phyloP scores from a whole-genome alignment of 1,140 invertebrate species.

The Heliconius hermathena region DNA sequence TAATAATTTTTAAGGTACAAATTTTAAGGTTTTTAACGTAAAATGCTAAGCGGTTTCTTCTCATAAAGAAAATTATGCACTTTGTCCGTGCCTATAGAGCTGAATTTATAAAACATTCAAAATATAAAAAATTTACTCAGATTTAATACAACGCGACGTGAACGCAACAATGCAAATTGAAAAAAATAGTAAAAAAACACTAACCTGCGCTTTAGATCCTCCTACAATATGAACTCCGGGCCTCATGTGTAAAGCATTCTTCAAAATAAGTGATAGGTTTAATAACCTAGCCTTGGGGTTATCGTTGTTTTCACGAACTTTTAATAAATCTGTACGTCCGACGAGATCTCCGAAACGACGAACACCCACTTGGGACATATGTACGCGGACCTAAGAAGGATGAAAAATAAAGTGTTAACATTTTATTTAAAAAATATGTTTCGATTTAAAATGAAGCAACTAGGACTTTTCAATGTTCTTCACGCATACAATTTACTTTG shows the following conservation, averaged over 20 bases:
- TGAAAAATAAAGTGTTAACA: not conserved
- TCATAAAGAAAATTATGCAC: too few species aligned
- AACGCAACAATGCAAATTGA: too few species aligned
- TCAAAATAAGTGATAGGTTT: conserved; percentile 92
- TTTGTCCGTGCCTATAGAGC: too few species aligned
- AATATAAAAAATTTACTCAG: too few species aligned
- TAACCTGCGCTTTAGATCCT: conserved; percentile 88
- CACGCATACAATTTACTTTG: too few species aligned
- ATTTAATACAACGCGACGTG: too few species aligned
- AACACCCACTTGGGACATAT: conserved; percentile 96
- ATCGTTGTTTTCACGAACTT: conserved; percentile 81
- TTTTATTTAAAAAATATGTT: not conserved
- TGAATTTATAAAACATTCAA: too few species aligned
- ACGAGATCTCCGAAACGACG: conserved; percentile 95
- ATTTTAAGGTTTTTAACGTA: too few species aligned
- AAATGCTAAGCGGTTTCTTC: not conserved
- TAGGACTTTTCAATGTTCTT: too few species aligned
- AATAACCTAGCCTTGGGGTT: conserved; percentile 92
- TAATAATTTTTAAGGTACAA: too few species aligned
- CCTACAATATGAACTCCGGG: conserved; percentile 96
- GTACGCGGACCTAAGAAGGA: conserved; percentile 86
- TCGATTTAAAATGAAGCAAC: not conserved
- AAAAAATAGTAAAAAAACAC: not conserved
- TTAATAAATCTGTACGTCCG: conserved; percentile 95
- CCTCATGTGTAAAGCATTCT: conserved; percentile 93